Conservation (phyloP, 2,888 invertebrate species). For the Caradrina clavipalpis region DNA sequence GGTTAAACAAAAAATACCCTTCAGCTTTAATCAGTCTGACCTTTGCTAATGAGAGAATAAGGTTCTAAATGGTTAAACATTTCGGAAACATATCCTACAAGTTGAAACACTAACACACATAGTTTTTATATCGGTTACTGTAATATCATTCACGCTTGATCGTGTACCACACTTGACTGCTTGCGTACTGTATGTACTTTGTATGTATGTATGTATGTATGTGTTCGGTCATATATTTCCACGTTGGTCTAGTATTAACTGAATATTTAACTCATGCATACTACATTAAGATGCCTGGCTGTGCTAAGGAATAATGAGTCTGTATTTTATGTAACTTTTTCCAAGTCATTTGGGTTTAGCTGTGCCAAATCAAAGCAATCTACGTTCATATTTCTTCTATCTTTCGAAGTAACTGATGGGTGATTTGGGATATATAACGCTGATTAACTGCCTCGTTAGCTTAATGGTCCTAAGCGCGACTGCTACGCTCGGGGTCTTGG, state of each 20-base stretch:
- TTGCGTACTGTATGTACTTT: conserved; percentile 27
- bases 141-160: conserved; percentile 56
- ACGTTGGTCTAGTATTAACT: conserved; percentile 11
- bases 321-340: no score
- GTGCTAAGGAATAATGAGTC: not conserved
- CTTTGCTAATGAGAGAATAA: no score
- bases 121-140: conserved; percentile 43
- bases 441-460: no score
- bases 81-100: not conserved
- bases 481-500: no score
- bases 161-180: conserved; percentile 51
- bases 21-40: no score
- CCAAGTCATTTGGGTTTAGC: no score
- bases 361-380: no score
- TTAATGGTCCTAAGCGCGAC: no score
- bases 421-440: no score
- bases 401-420: no score
- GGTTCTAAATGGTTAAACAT: not conserved
- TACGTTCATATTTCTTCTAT: no score
- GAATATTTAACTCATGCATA: not conserved
- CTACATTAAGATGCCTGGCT: not conserved
- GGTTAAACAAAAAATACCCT: no score
- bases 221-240: conserved; percentile 13
- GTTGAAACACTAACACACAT: conserved; percentile 19
- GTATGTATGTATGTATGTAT: conserved; percentile 1